Conservation (phyloP, 1,140 invertebrate species). For the Drosophila pectinifera region DNA sequence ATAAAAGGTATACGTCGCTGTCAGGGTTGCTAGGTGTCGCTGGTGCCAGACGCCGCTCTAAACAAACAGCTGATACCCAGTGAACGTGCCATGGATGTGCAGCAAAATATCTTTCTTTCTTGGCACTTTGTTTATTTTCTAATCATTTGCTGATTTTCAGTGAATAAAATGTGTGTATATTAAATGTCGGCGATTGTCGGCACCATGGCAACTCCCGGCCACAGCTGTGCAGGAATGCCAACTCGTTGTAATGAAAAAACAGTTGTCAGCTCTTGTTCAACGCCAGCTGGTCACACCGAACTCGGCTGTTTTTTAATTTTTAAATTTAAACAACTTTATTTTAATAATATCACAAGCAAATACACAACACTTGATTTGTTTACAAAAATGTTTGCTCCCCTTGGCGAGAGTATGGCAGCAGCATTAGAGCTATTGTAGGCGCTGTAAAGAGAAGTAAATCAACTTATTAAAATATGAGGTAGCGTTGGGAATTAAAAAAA, state of each 20-base stretch:
- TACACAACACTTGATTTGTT: slow-evolving; percentile 40
- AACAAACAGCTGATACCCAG: not conserved
- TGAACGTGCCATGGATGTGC: too few species aligned
- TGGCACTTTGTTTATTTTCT: not conserved
- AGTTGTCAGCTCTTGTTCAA: not conserved
- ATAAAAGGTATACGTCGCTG: slow-evolving; percentile 61
- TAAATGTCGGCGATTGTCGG: slow-evolving; percentile 12
- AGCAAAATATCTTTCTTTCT: not conserved
- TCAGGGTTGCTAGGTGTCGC: slow-evolving; percentile 43
- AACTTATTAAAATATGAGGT: not conserved
- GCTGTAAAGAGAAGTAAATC: slow-evolving; percentile 54
- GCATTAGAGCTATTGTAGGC: slow-evolving; percentile 55
- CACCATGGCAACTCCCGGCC: slow-evolving; percentile 42
- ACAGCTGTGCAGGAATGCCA: slow-evolving; percentile 16
- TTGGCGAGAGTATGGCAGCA: not conserved
- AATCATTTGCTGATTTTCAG: slow-evolving; percentile 17
- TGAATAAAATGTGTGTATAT: slow-evolving; percentile 43
- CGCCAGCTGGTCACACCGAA: slow-evolving; percentile 40
- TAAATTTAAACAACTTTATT: slow-evolving; percentile 58
- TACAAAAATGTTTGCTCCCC: slow-evolving; percentile 37
- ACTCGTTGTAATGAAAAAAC: not conserved
- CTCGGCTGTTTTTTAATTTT: not conserved
- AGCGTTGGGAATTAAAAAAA: too few species aligned
- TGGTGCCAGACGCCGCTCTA: slow-evolving; percentile 8
- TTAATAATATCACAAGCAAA: slow-evolving; percentile 70